Conservation (phyloP, 2,113 vertebrate genomes). For the Poeciliopsis occidentalis region DNA sequence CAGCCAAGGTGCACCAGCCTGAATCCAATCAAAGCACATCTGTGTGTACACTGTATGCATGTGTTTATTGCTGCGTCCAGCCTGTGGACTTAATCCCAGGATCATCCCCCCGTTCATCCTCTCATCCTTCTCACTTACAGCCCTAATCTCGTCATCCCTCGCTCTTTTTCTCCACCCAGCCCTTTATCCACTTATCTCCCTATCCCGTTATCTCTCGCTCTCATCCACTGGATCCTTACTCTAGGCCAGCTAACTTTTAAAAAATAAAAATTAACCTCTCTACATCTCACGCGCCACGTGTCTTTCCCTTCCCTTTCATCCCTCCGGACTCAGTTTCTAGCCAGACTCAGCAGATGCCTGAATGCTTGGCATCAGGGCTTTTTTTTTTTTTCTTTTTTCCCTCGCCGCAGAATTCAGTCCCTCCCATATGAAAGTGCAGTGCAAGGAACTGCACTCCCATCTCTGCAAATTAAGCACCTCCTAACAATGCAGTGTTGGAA, state of each 20-base stretch:
- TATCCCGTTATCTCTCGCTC: conserved; percentile 72
- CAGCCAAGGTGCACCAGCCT: conserved; percentile 40
- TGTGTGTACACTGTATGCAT: conserved; percentile 56
- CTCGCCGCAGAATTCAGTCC: conserved; percentile 69
- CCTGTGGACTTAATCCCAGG: conserved; percentile 71
- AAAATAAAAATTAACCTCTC: not conserved
- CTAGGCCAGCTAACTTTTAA: conserved; percentile 20
- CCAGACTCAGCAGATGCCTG: conserved; percentile 77
- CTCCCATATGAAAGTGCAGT: conserved; percentile 71
- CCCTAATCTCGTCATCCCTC: conserved; percentile 76
- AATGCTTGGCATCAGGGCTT: conserved; percentile 75
- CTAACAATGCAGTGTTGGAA: conserved; percentile 65
- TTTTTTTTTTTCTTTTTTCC: conserved; percentile 67
- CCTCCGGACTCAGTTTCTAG: conserved; percentile 56
- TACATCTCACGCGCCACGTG: conserved; percentile 29
- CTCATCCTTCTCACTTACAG: conserved; percentile 78
- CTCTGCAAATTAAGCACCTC: conserved; percentile 67
- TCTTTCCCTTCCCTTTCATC: conserved; percentile 47
- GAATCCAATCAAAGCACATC: conserved; percentile 47
- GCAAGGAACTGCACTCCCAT: conserved; percentile 72
- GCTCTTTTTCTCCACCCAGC: conserved; percentile 48
- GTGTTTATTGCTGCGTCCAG: conserved; percentile 70
- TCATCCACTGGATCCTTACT: conserved; percentile 38
- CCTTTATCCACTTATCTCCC: conserved; percentile 77
- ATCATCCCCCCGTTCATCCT: conserved; percentile 79